phyloP scores from a whole-genome alignment of 2,113 vertebrate genomes.

The Xyrauchen texanus region DNA sequence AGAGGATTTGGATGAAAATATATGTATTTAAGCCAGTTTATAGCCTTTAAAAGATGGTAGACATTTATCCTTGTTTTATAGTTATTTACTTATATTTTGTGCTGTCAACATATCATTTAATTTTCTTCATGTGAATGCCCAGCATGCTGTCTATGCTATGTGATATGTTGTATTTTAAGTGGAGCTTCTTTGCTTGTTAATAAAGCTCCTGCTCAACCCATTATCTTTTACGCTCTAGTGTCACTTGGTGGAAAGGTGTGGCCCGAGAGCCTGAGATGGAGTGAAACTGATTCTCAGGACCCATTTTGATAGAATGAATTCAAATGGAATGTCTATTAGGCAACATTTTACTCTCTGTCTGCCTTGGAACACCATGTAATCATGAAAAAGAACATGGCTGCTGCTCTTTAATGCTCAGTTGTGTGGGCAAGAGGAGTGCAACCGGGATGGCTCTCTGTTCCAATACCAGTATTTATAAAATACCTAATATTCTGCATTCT shows the following conservation, averaged over 20 bases:
- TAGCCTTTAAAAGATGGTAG: constrained; percentile 3
- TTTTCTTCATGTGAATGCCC: constrained; percentile 58
- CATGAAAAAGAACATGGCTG: constrained; percentile 61
- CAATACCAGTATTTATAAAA: constrained; percentile 66
- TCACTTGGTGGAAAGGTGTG: constrained; percentile 76
- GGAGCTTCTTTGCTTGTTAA: constrained; percentile 53
- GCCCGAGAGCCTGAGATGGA: constrained; percentile 73
- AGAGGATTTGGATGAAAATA: constrained; percentile 55
- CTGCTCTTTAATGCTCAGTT: constrained; percentile 50
- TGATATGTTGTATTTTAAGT: constrained; percentile 46
- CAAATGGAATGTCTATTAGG: constrained; percentile 56
- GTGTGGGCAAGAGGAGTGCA: constrained; percentile 54
- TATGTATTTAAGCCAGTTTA: constrained; percentile 69
- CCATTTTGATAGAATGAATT: constrained; percentile 42
- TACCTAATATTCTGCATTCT: constrained; percentile 62
- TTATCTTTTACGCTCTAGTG: constrained; percentile 77
- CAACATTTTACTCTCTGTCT: constrained; percentile 61
- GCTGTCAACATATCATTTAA: constrained; percentile 39
- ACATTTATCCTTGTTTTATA: not conserved
- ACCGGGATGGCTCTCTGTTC: constrained; percentile 49
- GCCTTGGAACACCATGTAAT: constrained; percentile 66
- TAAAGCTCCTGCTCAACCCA: constrained; percentile 56
- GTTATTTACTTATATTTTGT: not conserved
- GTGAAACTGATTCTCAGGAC: constrained; percentile 75
- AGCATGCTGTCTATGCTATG: constrained; percentile 60